phyloP scores from a whole-genome alignment of 2,888 invertebrate genomes.

The Mythimna loreyi region DNA sequence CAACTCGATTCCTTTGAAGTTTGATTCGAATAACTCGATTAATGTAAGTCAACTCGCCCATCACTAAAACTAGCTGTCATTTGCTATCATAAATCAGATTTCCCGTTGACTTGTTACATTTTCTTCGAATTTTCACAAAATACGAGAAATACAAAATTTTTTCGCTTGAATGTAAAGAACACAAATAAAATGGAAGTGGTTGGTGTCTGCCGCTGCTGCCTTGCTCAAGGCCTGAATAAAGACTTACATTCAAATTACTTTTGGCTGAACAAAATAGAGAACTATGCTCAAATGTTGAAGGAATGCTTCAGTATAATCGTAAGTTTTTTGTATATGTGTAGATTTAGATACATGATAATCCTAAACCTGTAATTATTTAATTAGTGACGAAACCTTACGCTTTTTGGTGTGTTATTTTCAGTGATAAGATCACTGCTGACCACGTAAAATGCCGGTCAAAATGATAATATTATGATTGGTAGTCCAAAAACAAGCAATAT shows the following conservation, averaged over 20 bases:
- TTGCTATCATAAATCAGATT: slow-evolving; percentile 29
- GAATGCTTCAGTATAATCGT: slow-evolving; percentile 82
- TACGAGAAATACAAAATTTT: background rate
- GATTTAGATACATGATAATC: background rate
- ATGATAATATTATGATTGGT: background rate
- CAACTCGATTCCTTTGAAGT: no score
- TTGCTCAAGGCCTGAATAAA: slow-evolving; percentile 71
- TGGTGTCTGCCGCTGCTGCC: slow-evolving; percentile 63
- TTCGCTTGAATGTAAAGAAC: slow-evolving; percentile 29
- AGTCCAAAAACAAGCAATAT: background rate
- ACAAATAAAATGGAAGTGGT: slow-evolving; percentile 51
- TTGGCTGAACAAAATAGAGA: slow-evolving; percentile 76
- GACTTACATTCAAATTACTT: slow-evolving; percentile 73
- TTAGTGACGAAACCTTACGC: background rate
- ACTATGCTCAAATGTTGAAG: slow-evolving; percentile 80
- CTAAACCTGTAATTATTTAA: background rate
- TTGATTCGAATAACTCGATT: no score
- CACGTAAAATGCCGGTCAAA: slow-evolving; percentile 15
- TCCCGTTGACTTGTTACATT: slow-evolving; percentile 17
- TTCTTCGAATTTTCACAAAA: slow-evolving; percentile 4
- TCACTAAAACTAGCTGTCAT: no score
- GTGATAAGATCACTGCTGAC: background rate
- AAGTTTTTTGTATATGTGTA: slow-evolving; percentile 61
- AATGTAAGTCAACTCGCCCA: no score
- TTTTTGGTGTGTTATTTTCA: background rate